Conservation (phyloP, 2,113 vertebrate genomes). For the Megaceryle maxima region DNA sequence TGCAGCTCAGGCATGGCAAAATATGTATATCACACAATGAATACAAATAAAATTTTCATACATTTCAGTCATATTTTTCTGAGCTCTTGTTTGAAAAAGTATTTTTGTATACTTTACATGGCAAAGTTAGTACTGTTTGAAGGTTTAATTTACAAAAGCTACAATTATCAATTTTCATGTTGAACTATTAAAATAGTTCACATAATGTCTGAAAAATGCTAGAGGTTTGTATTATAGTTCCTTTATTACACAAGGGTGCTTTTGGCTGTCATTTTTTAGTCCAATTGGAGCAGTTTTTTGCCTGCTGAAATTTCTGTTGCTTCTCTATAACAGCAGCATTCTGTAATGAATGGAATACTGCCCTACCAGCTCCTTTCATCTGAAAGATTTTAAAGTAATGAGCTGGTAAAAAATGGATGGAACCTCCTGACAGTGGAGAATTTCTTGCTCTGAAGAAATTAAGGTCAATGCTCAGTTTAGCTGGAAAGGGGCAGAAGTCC, state of each 20-base stretch:
- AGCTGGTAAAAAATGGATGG: neutral
- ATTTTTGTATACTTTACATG: neutral
- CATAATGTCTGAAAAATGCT: neutral
- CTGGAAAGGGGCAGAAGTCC: neutral
- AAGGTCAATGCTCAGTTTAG: neutral
- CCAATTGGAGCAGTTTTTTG: neutral
- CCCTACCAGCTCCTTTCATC: neutral
- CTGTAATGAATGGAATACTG: fast-evolving
- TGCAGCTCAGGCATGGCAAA: neutral
- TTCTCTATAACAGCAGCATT: neutral
- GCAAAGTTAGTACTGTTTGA: neutral
- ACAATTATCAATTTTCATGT: neutral
- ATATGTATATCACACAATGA: neutral
- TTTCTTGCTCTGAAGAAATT: neutral
- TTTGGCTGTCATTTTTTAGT: neutral
- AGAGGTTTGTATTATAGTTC: neutral
- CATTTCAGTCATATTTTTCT: neutral
- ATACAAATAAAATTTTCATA: neutral
- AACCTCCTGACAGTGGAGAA: neutral
- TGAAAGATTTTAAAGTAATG: neutral
- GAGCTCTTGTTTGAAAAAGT: neutral
- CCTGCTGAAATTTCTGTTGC: neutral
- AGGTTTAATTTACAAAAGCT: neutral
- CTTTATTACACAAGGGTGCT: neutral
- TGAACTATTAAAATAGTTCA: neutral